Base-by-base conservation (phyloP, 1,140 invertebrate genomes). In the Teleogryllus occipitalis region DNA sequence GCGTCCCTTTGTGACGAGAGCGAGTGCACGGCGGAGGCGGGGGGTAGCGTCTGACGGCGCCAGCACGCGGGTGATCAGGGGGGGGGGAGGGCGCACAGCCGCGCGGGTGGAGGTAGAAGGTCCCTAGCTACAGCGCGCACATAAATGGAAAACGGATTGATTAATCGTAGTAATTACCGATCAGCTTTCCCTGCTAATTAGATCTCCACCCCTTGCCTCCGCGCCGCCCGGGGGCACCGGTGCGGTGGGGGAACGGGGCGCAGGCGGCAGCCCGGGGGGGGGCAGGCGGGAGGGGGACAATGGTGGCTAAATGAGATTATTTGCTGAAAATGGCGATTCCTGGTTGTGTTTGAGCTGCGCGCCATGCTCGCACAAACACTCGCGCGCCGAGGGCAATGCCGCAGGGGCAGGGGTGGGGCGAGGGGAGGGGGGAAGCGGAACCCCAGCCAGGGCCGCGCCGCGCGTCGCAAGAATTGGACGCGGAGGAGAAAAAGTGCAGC, bases 131-230 rank as follows among this genome's bases (percentile, higher is more conserved):
- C 76, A 77, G 48, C 76, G 77, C 80, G 80, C 83, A 81, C 83
- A 85, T 85, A 87, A 87, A 87, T 87, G 86, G 87, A 87, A 87
- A 88, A 86, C 86, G 86, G 87, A 88, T 88, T 88, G 87, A 88
- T 88, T 88, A 88, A 88, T 88, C 86, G 87, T 85, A 85, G 87
- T 87, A 88, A 87, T 82, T 86, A 85, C 85, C 82, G 85, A 86
- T 85, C 79, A 80, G 84, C 84, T 86, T 84, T 85, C 83, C 82
- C 82, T 83, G 85, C 85, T 85, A 85, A 86, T 86, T 86, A 86
- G 85, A 85, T 86, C 54, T 74, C 48, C 79, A 46, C 79, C 79
- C 65, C 47, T 72, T 39, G 48, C 75, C 74, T 27, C 21, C 18
- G 10, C 7, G 39, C 47, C 15, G 21, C 65, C 65, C 73, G 65